Base-by-base conservation (phyloP, 2,888 invertebrate genomes). In the Phorcus lineatus region DNA sequence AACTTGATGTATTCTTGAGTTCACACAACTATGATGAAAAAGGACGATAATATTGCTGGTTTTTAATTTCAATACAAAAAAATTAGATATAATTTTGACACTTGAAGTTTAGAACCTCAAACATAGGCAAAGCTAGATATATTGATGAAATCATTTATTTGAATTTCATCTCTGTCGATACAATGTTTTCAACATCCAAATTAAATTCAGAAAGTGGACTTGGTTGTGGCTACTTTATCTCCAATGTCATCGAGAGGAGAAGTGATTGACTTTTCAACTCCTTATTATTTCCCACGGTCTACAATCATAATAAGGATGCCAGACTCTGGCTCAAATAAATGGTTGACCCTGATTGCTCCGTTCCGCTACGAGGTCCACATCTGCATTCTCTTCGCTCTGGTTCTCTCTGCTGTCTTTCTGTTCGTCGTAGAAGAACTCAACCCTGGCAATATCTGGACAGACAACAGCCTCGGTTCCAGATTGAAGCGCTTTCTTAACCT, bases 351-450 rank as follows among this genome's bases (percentile, higher is more conserved):
- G 2, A 17, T 78, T 9, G 66, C 66, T 2, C 77, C 77, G 17
- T 78, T 66, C 28, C 22, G 19, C 7, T 40, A 19, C 24, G 62
- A 78, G 77, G 77, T 78, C 52, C 66, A 66, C 57, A 28, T 78
- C 24, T 78, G 77, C 24, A 78, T 78, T 13, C 22, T 40, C 4
- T n/a, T 40, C 24, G 40, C 66, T 52, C 66, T 78, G 16, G 13
- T 78, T 19, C 47, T 78, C 17, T 52, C 77, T 36, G 31, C 62
- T 4, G 19, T 40, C 17, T 66, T 78, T 9, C 77, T 78, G 40
- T 70, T 70, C 40, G 19, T 70, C n/a, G 40, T 70, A 40, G 70
- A 70, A n/a, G 70, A 70, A 40, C 17, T 70, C 17, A 28, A 70
- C 31, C 70, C 70, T 19, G 70, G 28, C n/a, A 70, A 70, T 19